Percentiles rank a stretch among this genome's conserved stretches.
These are phyloP conservation scores for Phoeniculus purpureus DNA, from an alignment of 2,797 vertebrate genomes.

Conservation along the genomic window DNA sequence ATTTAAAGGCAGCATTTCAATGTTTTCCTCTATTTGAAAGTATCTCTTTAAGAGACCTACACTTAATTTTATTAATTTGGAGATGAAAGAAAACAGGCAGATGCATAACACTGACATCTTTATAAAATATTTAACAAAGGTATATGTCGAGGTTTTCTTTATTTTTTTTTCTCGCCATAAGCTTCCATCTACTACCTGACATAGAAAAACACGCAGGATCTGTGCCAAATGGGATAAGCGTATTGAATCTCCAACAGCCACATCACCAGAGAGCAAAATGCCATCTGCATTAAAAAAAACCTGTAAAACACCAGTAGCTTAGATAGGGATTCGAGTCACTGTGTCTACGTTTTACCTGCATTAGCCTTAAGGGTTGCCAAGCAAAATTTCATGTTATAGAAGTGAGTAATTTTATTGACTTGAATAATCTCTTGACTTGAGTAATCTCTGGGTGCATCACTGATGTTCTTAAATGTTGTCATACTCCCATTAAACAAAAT, in stretches of 20 bases:
- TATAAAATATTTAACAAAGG: constrained; percentile 76
- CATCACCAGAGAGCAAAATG: background rate
- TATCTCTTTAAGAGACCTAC: constrained; percentile 14
- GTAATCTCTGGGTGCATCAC: background rate
- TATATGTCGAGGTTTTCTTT: constrained; percentile 33
- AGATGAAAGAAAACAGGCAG: constrained; percentile 47
- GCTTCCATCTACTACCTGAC: constrained; percentile 28
- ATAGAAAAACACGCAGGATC: constrained; percentile 2
- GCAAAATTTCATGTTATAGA: background rate
- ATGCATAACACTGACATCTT: constrained; percentile 55
- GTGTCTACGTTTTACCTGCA: background rate
- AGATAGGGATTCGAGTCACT: background rate
- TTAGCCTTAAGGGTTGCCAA: background rate
- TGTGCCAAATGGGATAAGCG: background rate
- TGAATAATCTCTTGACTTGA: background rate
- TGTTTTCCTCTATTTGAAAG: background rate
- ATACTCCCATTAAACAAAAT: background rate
- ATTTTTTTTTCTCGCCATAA: background rate
- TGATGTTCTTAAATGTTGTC: background rate
- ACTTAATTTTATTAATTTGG: constrained; percentile 67
- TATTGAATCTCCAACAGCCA: background rate
- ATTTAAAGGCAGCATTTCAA: background rate
- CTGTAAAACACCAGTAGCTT: background rate
- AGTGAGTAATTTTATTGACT: background rate
- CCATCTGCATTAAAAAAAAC: background rate